These are phyloP conservation scores for Phrynocephalus vlangalii DNA, from an alignment of 2,797 vertebrate species.

Conservation along the genomic window DNA sequence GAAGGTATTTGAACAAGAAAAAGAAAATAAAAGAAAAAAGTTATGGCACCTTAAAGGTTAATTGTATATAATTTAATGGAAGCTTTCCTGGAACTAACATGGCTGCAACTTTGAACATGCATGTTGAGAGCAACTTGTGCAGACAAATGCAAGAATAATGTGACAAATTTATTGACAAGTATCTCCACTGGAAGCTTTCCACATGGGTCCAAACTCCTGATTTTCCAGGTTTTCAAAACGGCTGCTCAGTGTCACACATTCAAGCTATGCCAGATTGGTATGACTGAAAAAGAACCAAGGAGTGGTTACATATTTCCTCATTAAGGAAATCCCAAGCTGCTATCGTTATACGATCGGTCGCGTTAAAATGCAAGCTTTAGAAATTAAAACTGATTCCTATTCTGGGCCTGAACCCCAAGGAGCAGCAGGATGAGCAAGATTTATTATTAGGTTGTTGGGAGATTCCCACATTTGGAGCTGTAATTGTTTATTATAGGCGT, in stretches of 20 bases:
- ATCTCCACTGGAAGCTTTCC: background rate
- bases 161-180: too few species aligned
- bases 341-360: background rate
- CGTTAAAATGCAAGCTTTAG: constrained; percentile 7
- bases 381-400: background rate
- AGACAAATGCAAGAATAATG: too few species aligned
- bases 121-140: background rate
- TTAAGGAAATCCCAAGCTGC: background rate
- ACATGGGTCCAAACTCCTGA: background rate
- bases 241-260: background rate
- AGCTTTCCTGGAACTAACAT: too few species aligned
- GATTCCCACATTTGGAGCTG: constrained; percentile 10
- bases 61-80: too few species aligned
- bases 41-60: too few species aligned
- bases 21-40: too few species aligned
- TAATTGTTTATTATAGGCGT: constrained; percentile 31
- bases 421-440: constrained; percentile 14
- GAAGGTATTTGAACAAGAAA: too few species aligned
- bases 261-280: background rate
- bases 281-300: background rate
- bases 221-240: background rate
- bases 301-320: background rate
- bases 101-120: too few species aligned
- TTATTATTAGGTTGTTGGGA: constrained; percentile 17
- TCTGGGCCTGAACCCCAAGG: constrained; percentile 11